These are phyloP conservation scores for Steinernema hermaphroditum DNA, from an alignment of 2,888 invertebrate genomes.

Conservation along the genomic window DNA sequence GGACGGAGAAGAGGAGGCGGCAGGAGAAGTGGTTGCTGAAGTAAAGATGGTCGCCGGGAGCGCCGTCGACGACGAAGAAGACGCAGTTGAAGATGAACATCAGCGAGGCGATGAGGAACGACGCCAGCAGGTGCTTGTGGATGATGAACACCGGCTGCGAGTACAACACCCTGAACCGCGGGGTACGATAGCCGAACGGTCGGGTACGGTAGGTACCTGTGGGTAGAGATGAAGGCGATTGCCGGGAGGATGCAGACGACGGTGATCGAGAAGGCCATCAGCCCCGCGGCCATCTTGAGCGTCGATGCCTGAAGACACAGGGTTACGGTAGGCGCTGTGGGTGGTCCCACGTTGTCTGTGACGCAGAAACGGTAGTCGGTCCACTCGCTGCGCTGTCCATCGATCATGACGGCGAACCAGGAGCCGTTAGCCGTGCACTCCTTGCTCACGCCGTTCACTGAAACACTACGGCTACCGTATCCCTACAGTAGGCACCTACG, in stretches of 20 bases:
- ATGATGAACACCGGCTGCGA: slow-evolving; percentile 58
- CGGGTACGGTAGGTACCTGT: no score
- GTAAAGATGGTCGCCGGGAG: slow-evolving; percentile 47
- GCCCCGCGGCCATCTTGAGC: slow-evolving; percentile 46
- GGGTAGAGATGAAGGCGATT: slow-evolving; percentile 47
- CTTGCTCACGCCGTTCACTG: slow-evolving; percentile 41
- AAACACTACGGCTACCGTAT: slow-evolving; percentile 3
- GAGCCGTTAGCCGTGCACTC: slow-evolving; percentile 45
- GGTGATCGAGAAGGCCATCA: slow-evolving; percentile 53
- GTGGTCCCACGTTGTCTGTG: slow-evolving; percentile 15
- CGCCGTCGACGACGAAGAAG: slow-evolving; percentile 54
- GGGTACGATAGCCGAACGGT: no score
- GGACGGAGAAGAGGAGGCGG: slow-evolving; percentile 57
- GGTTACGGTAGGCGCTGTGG: not conserved
- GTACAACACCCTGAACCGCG: slow-evolving; percentile 56
- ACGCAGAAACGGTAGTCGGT: slow-evolving; percentile 53
- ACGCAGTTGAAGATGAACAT: slow-evolving; percentile 57
- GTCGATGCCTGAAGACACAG: slow-evolving; percentile 44
- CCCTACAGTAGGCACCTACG: slow-evolving; percentile 14
- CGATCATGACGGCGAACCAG: slow-evolving; percentile 32
- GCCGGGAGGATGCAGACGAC: slow-evolving; percentile 60
- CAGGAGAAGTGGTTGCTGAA: slow-evolving; percentile 58
- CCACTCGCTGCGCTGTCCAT: slow-evolving; percentile 39
- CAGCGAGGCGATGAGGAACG: slow-evolving; percentile 52
- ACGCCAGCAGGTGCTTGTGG: slow-evolving; percentile 59